These are phyloP conservation scores for Drosophila ananassae DNA, from an alignment of 1,140 invertebrate genomes.

Conservation along the genomic window DNA sequence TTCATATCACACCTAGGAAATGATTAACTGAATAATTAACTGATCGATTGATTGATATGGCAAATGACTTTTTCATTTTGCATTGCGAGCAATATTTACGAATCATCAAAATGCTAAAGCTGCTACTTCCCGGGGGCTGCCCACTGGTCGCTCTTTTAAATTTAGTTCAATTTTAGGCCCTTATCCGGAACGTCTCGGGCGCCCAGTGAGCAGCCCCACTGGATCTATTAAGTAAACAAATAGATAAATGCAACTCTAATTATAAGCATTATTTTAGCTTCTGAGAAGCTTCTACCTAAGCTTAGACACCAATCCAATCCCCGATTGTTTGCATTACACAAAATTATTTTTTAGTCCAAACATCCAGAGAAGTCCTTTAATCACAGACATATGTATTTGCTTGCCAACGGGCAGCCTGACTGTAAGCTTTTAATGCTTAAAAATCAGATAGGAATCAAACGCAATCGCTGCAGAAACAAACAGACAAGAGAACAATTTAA, in stretches of 20 bases:
- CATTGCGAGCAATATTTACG: constrained; percentile 51
- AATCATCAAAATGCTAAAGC: constrained; percentile 21
- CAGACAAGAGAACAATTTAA: constrained; percentile 38
- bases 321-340: constrained; percentile 30
- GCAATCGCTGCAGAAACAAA: constrained; percentile 59
- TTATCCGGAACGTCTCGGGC: not conserved
- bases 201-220: constrained; percentile 16
- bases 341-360: constrained; percentile 18
- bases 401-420: constrained; percentile 55
- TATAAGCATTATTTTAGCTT: constrained; percentile 58
- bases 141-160: constrained; percentile 3
- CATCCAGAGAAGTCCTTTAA: constrained; percentile 15
- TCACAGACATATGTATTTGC: constrained; percentile 50
- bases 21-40: constrained; percentile 17
- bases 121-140: not conserved
- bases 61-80: constrained; percentile 59
- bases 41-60: constrained; percentile 32
- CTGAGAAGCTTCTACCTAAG: constrained; percentile 68
- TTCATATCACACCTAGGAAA: constrained; percentile 58
- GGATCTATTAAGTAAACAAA: constrained; percentile 10
- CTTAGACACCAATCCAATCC: constrained; percentile 32
- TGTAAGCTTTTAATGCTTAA: constrained; percentile 65
- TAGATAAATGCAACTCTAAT: constrained; percentile 33
- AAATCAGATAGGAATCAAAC: constrained; percentile 58
- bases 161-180: constrained; percentile 9